Percentiles rank a stretch among this genome's conserved stretches.
Evolutionary conservation across 2,113 vertebrate genomes (phyloP).

Genomic region (Proterorhinus semilunaris): DNA sequence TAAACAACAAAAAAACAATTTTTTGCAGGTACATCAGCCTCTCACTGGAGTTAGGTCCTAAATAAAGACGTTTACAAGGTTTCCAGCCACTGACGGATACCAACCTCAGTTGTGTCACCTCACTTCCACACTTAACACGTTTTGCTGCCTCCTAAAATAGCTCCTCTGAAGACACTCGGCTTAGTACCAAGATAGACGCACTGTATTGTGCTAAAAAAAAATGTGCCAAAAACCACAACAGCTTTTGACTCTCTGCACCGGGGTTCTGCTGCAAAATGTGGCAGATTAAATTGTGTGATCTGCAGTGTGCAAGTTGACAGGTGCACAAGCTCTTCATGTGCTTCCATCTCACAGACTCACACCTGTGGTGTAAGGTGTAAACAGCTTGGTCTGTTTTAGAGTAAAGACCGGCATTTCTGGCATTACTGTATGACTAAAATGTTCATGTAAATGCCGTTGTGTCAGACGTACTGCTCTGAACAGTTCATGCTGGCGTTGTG

Average conservation of each 20-base stretch:
- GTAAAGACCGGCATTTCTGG: not conserved
- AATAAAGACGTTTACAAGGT: conserved; percentile 60
- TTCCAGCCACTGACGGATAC: conserved; percentile 48
- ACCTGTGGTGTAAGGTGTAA: not conserved
- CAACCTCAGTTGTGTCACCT: conserved; percentile 62
- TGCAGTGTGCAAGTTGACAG: conserved; percentile 9
- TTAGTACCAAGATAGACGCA: conserved; percentile 52
- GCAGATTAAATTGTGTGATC: conserved; percentile 31
- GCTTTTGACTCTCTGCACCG: conserved; percentile 16
- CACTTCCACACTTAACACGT: conserved; percentile 54
- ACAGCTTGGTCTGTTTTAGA: not conserved
- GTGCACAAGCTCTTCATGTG: not conserved
- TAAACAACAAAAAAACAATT: conserved; percentile 47
- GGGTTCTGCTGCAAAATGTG: conserved; percentile 21
- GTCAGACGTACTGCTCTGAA: too few species aligned
- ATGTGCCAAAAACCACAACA: conserved; percentile 45
- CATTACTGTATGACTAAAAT: too few species aligned
- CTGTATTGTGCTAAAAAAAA: conserved; percentile 17
- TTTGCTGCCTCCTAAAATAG: conserved; percentile 69
- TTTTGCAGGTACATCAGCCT: conserved; percentile 37
- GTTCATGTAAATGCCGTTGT: too few species aligned
- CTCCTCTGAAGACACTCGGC: conserved; percentile 58
- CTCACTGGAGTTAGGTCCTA: conserved; percentile 44
- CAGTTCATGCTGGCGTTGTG: too few species aligned
- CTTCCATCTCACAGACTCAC: conserved; percentile 22